These are phyloP conservation scores for Eupithecia exiguata DNA, from an alignment of 2,888 invertebrate species.

Conservation along the genomic window DNA sequence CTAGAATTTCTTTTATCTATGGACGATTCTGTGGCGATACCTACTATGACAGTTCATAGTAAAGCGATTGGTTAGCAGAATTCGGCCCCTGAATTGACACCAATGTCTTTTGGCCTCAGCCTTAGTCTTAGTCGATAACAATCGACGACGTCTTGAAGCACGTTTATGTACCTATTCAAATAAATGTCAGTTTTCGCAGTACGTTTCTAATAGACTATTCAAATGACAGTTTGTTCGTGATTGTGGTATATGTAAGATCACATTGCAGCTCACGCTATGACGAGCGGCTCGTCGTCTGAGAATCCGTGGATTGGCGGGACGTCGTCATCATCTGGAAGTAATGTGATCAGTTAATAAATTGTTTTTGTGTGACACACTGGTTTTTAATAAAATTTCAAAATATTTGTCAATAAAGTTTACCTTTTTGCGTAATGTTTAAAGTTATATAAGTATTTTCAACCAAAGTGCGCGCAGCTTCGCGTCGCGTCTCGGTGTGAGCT, in stretches of 20 bases:
- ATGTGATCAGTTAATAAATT: conserved; percentile 13
- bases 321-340: conserved; percentile 89
- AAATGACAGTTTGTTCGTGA: neutral
- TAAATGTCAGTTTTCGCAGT: neutral
- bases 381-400: too few species aligned
- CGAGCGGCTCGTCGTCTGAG: conserved; percentile 96
- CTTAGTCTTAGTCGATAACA: neutral
- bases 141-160: neutral
- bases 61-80: too few species aligned
- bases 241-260: conserved; percentile 51
- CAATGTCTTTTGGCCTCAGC: too few species aligned
- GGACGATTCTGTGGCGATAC: too few species aligned
- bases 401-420: too few species aligned
- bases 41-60: too few species aligned
- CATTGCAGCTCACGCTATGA: conserved; percentile 88
- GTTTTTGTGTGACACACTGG: conserved; percentile 8
- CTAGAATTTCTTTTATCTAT: too few species aligned
- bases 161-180: neutral
- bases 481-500: conserved; percentile 6
- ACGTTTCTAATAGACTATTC: neutral
- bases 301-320: conserved; percentile 95
- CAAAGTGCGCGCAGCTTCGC: neutral
- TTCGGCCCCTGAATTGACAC: neutral
- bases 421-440: too few species aligned
- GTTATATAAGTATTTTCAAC: too few species aligned